Evolutionary conservation across 2,888 invertebrate genomes (phyloP), one percentile per base, ranked within the genome.

Genomic region (Leucophenga montana): DNA sequence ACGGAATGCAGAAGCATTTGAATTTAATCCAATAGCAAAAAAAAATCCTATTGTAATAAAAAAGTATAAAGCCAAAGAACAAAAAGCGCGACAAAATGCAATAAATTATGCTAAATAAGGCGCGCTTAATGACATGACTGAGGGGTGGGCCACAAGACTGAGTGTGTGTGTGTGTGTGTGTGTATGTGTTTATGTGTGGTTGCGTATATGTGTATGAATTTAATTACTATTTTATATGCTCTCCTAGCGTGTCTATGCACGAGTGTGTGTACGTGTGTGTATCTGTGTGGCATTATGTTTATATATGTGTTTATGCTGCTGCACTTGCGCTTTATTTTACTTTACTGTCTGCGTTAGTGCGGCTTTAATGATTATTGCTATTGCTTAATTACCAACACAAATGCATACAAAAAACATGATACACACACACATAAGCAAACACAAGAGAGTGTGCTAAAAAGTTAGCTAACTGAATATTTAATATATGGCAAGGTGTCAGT

Each of bases 361-460:
- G 75, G 75, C 72, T 80, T 84, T 82, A 82, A 82, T 81, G 81
- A 80, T 84, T 84, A 80, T 80, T 82, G 81, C 81, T 80, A 82
- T 82, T 82, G 81, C 84, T 77, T 82, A 84, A 84, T 84, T 82
- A 83, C 84, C 76, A 81, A 71, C 75, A 74, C 68, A 53, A 48
- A 53, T 53, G 33, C 59, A 33, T 27, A 48, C 44, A 57, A 8
- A 22, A 20, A 57, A 18, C 31, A 14, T 22, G 22, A 1, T 31
- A 61, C 31, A 9, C 22, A 31, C 16, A 39, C 68, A 73, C 54
- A 67, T 1, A 11, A 39, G 8, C 8, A 33, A 33, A 33, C 8
- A 33, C 8, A 33, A 39, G 11, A 39, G 39, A 1, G 39, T 11
- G 39, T 3, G 39, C 8, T 27, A 27, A 27, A 27, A 3, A 27